phyloP scores from a whole-genome alignment of 2,888 invertebrate species.

The Urechis unicinctus region DNA sequence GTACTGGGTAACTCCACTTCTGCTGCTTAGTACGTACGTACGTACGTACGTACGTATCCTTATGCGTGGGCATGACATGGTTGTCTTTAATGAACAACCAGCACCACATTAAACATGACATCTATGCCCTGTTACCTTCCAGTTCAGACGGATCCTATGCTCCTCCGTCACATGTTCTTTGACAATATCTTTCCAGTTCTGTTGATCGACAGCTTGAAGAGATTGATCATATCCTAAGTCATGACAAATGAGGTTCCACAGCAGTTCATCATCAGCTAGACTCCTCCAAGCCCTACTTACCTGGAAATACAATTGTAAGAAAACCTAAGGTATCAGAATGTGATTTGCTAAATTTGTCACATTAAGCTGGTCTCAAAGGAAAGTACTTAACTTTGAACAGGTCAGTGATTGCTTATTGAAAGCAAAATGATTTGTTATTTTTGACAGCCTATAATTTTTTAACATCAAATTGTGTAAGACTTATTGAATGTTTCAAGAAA shows the following conservation, averaged over 20 bases:
- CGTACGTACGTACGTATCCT: no score
- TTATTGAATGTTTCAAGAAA: neutral
- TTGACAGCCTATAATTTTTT: no score
- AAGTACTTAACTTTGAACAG: no score
- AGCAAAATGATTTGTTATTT: no score
- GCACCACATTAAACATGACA: neutral
- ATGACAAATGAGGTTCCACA: slow-evolving; percentile 42
- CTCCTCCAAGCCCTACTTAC: slow-evolving; percentile 43
- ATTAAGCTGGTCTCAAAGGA: no score
- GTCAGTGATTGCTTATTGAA: no score
- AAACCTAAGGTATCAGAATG: no score
- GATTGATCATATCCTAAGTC: slow-evolving; percentile 27
- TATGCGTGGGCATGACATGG: no score
- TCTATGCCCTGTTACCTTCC: slow-evolving; percentile 33
- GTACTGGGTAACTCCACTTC: no score
- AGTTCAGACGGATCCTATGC: slow-evolving; percentile 29
- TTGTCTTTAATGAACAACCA: neutral
- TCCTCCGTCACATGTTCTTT: slow-evolving; percentile 26
- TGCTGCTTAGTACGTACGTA: no score
- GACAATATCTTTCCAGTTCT: slow-evolving; percentile 38
- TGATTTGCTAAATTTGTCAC: no score
- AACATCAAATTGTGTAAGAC: neutral
- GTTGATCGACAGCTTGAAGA: slow-evolving; percentile 23
- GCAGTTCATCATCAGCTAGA: slow-evolving; percentile 41
- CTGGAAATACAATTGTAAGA: slow-evolving; percentile 26